Evolutionary conservation across 2,797 vertebrate species (phyloP).

Genomic region (Periophthalmus magnuspinnatus): DNA sequence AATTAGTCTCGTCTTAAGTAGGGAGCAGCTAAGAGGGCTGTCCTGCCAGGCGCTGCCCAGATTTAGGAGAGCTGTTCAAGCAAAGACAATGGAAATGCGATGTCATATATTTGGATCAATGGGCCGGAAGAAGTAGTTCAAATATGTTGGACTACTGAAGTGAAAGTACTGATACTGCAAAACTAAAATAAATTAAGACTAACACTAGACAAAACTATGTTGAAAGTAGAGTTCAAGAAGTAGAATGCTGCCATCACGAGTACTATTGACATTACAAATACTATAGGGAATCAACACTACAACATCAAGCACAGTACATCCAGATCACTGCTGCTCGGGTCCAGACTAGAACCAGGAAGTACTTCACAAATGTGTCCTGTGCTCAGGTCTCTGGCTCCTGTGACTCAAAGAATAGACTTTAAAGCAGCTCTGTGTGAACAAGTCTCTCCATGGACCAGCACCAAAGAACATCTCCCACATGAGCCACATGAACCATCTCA

Average conservation of each 20-base stretch:
- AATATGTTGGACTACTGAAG: not conserved
- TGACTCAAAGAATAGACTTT: no score
- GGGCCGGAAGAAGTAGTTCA: constrained; percentile 27
- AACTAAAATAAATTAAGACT: no score
- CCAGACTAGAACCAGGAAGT: no score
- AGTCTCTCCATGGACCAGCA: no score
- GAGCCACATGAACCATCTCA: no score
- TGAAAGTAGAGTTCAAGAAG: not conserved
- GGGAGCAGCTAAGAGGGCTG: constrained; percentile 48
- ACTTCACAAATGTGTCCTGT: no score
- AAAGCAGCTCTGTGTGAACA: no score
- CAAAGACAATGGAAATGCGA: constrained; percentile 54
- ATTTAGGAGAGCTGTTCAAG: constrained; percentile 60
- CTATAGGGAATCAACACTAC: no score
- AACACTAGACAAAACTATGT: not conserved
- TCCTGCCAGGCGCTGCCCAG: constrained; percentile 51
- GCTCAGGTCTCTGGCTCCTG: no score
- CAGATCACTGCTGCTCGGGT: no score
- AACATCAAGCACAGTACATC: no score
- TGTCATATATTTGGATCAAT: constrained; percentile 57
- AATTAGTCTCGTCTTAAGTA: constrained; percentile 64
- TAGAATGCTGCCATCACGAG: not conserved
- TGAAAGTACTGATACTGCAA: not conserved
- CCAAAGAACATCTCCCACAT: no score
- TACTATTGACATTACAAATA: not conserved